Base-by-base conservation (phyloP, 1,140 invertebrate species). In the Pseudomyrmex dendroicus region DNA sequence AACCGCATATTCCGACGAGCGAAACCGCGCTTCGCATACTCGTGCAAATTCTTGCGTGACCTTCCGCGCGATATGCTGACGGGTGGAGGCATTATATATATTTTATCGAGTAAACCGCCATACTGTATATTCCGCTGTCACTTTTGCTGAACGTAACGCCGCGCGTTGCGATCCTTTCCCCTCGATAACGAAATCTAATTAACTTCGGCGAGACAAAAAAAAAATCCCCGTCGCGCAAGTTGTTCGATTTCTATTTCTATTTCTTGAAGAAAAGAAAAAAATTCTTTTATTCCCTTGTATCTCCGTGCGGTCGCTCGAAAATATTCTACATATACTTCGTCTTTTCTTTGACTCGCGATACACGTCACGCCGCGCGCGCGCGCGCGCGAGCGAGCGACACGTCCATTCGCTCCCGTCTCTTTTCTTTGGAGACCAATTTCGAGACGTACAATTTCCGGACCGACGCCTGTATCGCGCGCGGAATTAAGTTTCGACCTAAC, bases 1-100 rank as follows among this genome's bases (percentile, higher is more conserved):
- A 89, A 91, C 89, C 88, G 86, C 91, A 93, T 92, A 93, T 92
- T 93, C 88, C 91, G 84, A 74, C 86, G 83, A 90, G 84, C 86
- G 5, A 90, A 91, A 89, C 89, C 89, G 77, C 70, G 70, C 57
- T 74, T 74, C 64, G 62, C 76, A 35, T 48, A 59, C 61, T 68
- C 72, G 83, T 57, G 63, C 70, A 70, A 80, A 80, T 80, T 80
- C 76, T 80, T 70, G 76, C 76, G 76, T 59, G 76, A 80, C 76
- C 76, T 80, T 80, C 66, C 56, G 22, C 56, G 17, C 20, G 76
- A 80, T 70, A 80, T 44, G 76, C 44, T 25, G 64, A 56, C 76
- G 76, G 66, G 44, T 48, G 66, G 66, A 80, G 17, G 76, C 54
- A 72, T 80, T 70, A 70, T 67, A 70, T 67, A 61, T 54, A 61